These are phyloP conservation scores for Catocala fraxini DNA, from an alignment of 2,888 invertebrate species.

Conservation along the genomic window DNA sequence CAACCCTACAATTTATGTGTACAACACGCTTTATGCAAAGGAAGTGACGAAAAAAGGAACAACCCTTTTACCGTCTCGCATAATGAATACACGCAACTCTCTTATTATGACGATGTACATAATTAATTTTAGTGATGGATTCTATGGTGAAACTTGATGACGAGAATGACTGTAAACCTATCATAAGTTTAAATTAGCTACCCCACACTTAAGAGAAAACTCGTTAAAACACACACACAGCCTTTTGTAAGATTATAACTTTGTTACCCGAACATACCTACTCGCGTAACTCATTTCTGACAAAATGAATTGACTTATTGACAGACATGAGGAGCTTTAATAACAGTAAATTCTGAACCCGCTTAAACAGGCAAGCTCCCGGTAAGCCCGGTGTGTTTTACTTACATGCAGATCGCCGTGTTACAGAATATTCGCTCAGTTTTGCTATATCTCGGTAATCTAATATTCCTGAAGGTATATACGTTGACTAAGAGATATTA, in stretches of 20 bases:
- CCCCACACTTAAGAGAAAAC: slow-evolving; percentile 53
- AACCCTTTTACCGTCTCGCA: slow-evolving; percentile 51
- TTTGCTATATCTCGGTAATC: slow-evolving; percentile 23
- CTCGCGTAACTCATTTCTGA: slow-evolving; percentile 20
- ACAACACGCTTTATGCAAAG: slow-evolving; percentile 75
- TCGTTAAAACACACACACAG: slow-evolving; percentile 56
- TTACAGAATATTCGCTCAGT: slow-evolving; percentile 29
- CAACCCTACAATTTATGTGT: slow-evolving; percentile 80
- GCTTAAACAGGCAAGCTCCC: slow-evolving; percentile 22
- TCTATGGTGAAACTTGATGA: slow-evolving; percentile 22
- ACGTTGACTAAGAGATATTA: slow-evolving; percentile 21
- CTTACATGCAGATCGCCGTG: slow-evolving; percentile 10
- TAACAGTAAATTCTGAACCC: slow-evolving; percentile 21
- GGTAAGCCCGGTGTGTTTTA: slow-evolving; percentile 20
- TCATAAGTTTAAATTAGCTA: slow-evolving; percentile 61
- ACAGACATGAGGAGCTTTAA: slow-evolving; percentile 25
- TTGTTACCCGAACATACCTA: slow-evolving; percentile 36
- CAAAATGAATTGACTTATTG: slow-evolving; percentile 42
- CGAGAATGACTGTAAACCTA: slow-evolving; percentile 49
- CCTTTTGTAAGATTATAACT: slow-evolving; percentile 58
- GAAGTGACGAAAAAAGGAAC: slow-evolving; percentile 68
- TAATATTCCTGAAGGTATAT: slow-evolving; percentile 37
- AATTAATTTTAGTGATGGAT: slow-evolving; percentile 38
- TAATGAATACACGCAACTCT: slow-evolving; percentile 60
- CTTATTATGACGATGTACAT: slow-evolving; percentile 41